Evolutionary conservation across 2,113 vertebrate species (phyloP), one percentile per base, ranked within the genome.

Genomic region (Rhabdomys dilectus): DNA sequence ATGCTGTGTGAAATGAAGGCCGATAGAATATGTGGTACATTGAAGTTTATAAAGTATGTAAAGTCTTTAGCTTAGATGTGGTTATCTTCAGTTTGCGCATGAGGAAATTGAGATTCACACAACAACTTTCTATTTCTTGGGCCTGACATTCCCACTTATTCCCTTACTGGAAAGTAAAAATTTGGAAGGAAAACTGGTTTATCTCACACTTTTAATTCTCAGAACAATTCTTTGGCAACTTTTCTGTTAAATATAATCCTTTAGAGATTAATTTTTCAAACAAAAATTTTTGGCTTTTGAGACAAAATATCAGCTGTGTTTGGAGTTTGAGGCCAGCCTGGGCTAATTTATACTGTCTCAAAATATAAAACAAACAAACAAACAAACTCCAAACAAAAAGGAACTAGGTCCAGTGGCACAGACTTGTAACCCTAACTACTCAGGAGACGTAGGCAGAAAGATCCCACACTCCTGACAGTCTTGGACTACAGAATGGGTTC

Each of bases 171-270:
- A 56, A 8, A 92, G 58, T 19, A 64, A 94, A 45, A 58, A 73
- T 39, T 94, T 95, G 22, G 11, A 96, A 75, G 45, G 60, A 93
- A 96, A 97, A 72, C 22, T 64, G 85, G 78, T 16, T 87, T 92
- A 48, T 29, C 21, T 72, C 21, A 64, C 75, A 13, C 36, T 56
- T 91, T 91, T 76, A 95, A 91, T 91, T 77, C 42, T 94, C 85
- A 75, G 21, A 77, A 91, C 10, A 94, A 70, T 21, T 22, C 12
- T 84, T 93, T 88, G 73, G 19, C 84, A 70, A 88, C 51, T 58
- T 95, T 26, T 62, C 42, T 93, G 26, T 70, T 29, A 89, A 58
- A 89, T 70, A 70, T 88, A 72, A 29, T 75, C n/a, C 51, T 75
- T 58, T 73, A 58, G 72, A 58, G 7, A 73, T 56, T 56, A 56